These are phyloP conservation scores for Pungitius pungitius DNA, from an alignment of 2,113 vertebrate species.

Conservation along the genomic window DNA sequence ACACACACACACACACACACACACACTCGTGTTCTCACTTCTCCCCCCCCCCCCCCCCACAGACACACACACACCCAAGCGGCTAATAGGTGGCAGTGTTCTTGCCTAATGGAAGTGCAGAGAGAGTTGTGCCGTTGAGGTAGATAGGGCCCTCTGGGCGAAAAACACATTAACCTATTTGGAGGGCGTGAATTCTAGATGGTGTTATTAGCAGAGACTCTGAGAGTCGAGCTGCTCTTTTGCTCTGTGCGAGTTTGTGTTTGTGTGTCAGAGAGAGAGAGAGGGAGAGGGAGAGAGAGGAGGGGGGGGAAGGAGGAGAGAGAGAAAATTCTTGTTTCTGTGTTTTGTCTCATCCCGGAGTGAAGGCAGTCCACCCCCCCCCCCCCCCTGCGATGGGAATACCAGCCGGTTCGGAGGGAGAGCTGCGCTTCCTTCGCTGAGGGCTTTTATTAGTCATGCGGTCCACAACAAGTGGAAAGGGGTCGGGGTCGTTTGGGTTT, in stretches of 20 bases:
- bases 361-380: conserved; percentile 46
- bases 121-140: conserved; percentile 74
- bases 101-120: conserved; percentile 78
- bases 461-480: conserved; percentile 20
- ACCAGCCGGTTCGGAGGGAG: conserved; percentile 27
- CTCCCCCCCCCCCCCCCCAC: conserved; percentile 16
- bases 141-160: conserved; percentile 79
- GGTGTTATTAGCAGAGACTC: conserved; percentile 80
- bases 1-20: conserved; percentile 25
- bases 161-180: conserved; percentile 84
- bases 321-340: conserved; percentile 47
- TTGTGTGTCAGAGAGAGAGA: conserved; percentile 27
- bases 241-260: conserved; percentile 58
- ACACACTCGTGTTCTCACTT: conserved; percentile 47
- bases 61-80: conserved; percentile 47
- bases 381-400: conserved; percentile 32
- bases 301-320: conserved; percentile 5
- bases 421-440: conserved; percentile 15
- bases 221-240: conserved; percentile 58
- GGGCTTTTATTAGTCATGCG: conserved; percentile 41
- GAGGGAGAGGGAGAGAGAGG: conserved; percentile 15
- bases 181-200: conserved; percentile 80
- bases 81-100: conserved; percentile 74
- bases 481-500: background rate
- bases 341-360: conserved; percentile 28